These are phyloP conservation scores for Boloria euphrosyne DNA, from an alignment of 2,888 invertebrate species.

Conservation along the genomic window DNA sequence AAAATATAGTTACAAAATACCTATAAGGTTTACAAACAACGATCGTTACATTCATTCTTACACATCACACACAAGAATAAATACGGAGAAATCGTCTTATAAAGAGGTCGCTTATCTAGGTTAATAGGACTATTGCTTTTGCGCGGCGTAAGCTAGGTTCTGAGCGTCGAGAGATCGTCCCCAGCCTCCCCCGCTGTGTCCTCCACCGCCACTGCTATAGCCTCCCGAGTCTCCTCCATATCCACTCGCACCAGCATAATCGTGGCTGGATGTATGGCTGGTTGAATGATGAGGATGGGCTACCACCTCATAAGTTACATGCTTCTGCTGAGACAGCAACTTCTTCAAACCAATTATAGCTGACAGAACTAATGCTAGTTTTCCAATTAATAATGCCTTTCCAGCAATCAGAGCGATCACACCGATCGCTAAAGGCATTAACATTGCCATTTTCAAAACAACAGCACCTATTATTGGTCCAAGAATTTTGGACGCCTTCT, in stretches of 20 bases:
- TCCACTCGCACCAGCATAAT: constrained; percentile 84
- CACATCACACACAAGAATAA: constrained; percentile 60
- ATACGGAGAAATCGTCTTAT: constrained; percentile 63
- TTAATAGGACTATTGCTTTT: constrained; percentile 77
- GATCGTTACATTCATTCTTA: constrained; percentile 52
- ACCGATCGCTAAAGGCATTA: constrained; percentile 89
- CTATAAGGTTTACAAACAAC: constrained; percentile 52
- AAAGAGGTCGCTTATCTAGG: constrained; percentile 67
- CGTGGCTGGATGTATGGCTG: constrained; percentile 86
- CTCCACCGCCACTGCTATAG: constrained; percentile 69
- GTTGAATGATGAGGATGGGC: constrained; percentile 91
- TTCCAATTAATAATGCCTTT: constrained; percentile 92
- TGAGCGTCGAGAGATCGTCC: constrained; percentile 90
- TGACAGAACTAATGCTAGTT: constrained; percentile 91
- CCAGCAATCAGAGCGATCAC: constrained; percentile 93
- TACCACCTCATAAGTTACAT: constrained; percentile 94
- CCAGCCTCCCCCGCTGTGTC: constrained; percentile 80
- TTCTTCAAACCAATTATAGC: constrained; percentile 93
- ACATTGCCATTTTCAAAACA: constrained; percentile 89
- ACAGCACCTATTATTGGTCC: constrained; percentile 89
- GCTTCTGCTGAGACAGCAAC: constrained; percentile 89
- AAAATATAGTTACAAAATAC: constrained; percentile 48
- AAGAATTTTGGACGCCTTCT: constrained; percentile 90
- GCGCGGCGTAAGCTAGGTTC: constrained; percentile 89
- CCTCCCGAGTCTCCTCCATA: constrained; percentile 85